Percentiles rank a stretch among this genome's conserved stretches.
phyloP scores from a whole-genome alignment of 2,888 invertebrate species.

The Agrochola macilenta region DNA sequence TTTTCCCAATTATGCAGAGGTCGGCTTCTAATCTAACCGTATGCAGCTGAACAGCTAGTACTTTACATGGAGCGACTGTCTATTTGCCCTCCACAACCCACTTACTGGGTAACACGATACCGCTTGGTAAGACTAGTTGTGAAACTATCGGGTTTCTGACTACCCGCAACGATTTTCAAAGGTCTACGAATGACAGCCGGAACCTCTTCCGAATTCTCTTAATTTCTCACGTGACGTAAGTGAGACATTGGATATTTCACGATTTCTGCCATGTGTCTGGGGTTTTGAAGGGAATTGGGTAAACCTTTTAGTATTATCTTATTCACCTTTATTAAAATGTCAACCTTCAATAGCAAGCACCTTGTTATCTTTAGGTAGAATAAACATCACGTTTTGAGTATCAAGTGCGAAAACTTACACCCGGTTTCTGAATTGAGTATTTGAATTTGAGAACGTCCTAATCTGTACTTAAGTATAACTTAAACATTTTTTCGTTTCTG shows the following conservation, averaged over 20 bases:
- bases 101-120: no score
- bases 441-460: no score
- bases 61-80: neutral
- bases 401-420: conserved; percentile 17
- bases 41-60: neutral
- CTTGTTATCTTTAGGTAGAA: conserved; percentile 25
- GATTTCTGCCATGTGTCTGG: neutral
- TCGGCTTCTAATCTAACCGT: neutral
- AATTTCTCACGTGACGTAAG: neutral
- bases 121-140: neutral
- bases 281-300: neutral
- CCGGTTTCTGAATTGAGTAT: no score
- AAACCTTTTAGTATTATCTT: neutral
- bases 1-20: neutral
- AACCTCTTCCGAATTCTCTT: neutral
- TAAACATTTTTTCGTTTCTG: no score
- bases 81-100: neutral
- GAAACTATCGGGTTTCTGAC: no score
- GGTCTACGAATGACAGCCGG: neutral
- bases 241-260: neutral
- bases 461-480: no score
- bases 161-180: no score
- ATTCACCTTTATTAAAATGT: conserved; percentile 26
- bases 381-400: conserved; percentile 18
- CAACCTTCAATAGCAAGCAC: neutral